Evolutionary conservation across 2,797 vertebrate species (phyloP).

Genomic region (Muscicapa comitata): DNA sequence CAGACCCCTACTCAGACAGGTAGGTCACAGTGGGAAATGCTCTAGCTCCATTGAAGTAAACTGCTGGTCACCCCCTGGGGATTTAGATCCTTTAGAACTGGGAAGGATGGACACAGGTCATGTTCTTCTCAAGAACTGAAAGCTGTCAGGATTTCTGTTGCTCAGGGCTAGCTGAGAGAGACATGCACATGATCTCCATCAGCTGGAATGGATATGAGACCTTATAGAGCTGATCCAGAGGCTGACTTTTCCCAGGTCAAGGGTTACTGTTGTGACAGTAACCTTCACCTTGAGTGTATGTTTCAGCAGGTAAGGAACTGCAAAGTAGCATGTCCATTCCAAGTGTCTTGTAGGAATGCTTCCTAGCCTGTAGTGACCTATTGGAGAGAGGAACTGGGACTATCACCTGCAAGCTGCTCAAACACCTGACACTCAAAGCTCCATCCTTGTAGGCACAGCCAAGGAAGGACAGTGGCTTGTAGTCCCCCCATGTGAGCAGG

Average conservation of each 20-base stretch:
- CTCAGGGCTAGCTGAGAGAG: not conserved
- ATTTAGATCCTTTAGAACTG: not conserved
- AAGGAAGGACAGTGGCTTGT: not conserved
- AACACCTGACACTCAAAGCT: not conserved
- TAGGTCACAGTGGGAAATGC: not conserved
- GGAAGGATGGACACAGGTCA: not conserved
- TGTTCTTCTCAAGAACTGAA: not conserved
- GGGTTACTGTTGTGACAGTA: not conserved
- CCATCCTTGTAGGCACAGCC: not conserved
- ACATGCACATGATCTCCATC: accelerated
- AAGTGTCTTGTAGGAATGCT: not conserved
- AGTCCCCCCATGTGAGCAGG: accelerated
- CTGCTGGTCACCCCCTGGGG: not conserved
- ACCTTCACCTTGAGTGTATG: not conserved
- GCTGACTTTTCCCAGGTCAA: not conserved
- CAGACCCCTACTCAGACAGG: not conserved
- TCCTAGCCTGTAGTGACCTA: not conserved
- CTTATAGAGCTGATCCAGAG: not conserved
- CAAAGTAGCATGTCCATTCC: not conserved
- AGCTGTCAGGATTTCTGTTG: not conserved
- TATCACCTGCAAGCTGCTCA: not conserved
- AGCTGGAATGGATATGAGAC: not conserved
- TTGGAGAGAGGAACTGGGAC: not conserved
- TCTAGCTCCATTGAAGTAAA: not conserved
- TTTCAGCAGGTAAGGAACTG: not conserved